These are phyloP conservation scores for Ornithoptera priamus DNA, from an alignment of 2,888 invertebrate species.

Conservation along the genomic window DNA sequence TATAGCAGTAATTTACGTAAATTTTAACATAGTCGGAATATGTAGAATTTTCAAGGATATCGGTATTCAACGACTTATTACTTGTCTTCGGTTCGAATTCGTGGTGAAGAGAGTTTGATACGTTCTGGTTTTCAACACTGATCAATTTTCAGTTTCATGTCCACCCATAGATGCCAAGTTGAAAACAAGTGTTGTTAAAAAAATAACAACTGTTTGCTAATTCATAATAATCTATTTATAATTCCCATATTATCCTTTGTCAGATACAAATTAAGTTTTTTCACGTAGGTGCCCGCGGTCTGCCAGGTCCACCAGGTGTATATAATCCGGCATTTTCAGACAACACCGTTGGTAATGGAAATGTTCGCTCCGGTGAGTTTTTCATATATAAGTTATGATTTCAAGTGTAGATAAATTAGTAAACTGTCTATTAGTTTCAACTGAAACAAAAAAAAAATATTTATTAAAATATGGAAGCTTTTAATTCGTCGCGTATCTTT, in stretches of 20 bases:
- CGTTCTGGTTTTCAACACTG: too few relatives aligned
- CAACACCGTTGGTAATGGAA: slow-evolving; percentile 54
- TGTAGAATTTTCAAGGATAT: too few relatives aligned
- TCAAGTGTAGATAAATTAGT: not conserved
- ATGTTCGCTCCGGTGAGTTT: slow-evolving; percentile 50
- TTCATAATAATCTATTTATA: slow-evolving; percentile 24
- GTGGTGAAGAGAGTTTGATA: too few relatives aligned
- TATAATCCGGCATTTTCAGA: slow-evolving; percentile 47
- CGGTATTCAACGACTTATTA: too few relatives aligned
- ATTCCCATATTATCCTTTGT: slow-evolving; percentile 36
- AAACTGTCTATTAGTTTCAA: not conserved
- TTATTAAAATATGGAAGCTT: not conserved
- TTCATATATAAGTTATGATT: not conserved
- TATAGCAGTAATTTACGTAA: too few relatives aligned
- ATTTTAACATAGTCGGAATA: too few relatives aligned
- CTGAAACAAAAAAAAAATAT: not conserved
- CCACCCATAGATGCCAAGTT: too few relatives aligned
- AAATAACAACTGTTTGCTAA: too few relatives aligned
- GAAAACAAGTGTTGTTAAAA: too few relatives aligned
- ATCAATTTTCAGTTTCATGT: too few relatives aligned
- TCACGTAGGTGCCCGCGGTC: slow-evolving; percentile 55
- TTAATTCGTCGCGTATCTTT: too few relatives aligned
- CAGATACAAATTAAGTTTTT: slow-evolving; percentile 33
- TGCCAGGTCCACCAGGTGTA: slow-evolving; percentile 63
- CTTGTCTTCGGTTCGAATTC: too few relatives aligned